Evolutionary conservation across 2,888 invertebrate genomes (phyloP), one percentile per base, ranked within the genome.

Genomic region (Trichogramma dendrolimi): DNA sequence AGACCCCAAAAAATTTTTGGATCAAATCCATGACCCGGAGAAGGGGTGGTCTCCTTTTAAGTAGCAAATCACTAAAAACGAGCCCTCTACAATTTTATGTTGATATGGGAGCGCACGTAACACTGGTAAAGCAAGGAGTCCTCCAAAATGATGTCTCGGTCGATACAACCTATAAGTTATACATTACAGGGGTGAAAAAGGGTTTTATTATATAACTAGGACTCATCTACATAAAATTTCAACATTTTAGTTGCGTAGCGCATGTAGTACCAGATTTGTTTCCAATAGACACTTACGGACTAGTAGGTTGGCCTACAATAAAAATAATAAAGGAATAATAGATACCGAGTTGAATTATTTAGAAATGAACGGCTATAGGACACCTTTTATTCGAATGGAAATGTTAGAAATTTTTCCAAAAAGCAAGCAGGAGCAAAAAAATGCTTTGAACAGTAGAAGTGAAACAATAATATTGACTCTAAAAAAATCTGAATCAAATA

Each of bases 181-280:
- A 10, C 4, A 51, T 51, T 6, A 40, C 6, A 10, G 51, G 51
- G 4, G 40, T 51, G 4, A 51, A 39, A 4, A 39, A 39, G 10
- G 51, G 51, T 10, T 4, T 40, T 10, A 27, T n/a, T 10, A 10
- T 51, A 4, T 40, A 39, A 5, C 6, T 51, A 40, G 51, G 51
- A 5, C 5, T 10, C 4, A 11, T 51, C 4, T 4, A 40, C 5
- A 5, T 51, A 4, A 10, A 4, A 5, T 51, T 51, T 40, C 7
- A 10, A 5, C 40, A 11, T 4, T 40, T 51, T n/a, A n/a, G 4
- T 4, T 39, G 51, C 27, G 4, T 40, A 51, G 8, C n/a, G 4
- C 51, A 59, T 46, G 39, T 59, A 8, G 59, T 59, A 46, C 11
- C 53, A 10, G 46, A 59, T 40, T 43, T 46, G 42, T 58, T 58